These are phyloP conservation scores for Keiferia lycopersicella DNA, from an alignment of 2,888 invertebrate species.

Conservation along the genomic window DNA sequence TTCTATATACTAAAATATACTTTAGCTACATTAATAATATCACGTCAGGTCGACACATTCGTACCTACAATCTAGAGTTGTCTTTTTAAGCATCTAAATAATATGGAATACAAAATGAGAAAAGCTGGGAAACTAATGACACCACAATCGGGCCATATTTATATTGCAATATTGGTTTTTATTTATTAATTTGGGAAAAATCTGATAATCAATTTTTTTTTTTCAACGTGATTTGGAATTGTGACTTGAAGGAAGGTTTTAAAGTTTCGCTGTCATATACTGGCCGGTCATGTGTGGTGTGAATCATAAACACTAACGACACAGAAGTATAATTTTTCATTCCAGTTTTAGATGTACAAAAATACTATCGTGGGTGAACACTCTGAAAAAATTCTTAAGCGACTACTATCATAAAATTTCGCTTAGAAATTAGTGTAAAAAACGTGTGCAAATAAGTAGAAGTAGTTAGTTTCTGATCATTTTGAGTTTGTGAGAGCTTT, in stretches of 20 bases:
- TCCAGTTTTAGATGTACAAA: neutral
- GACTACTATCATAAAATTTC: neutral
- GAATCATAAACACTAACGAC: too few species aligned
- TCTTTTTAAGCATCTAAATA: slow-evolving; percentile 64
- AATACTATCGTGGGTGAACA: neutral
- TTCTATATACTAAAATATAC: slow-evolving; percentile 47
- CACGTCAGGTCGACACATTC: slow-evolving; percentile 59
- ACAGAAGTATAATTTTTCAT: neutral
- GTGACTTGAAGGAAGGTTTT: too few species aligned
- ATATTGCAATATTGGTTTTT: neutral
- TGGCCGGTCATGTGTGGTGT: too few species aligned
- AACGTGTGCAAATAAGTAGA: too few species aligned
- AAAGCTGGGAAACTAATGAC: neutral
- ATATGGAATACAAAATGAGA: slow-evolving; percentile 14
- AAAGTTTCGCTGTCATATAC: too few species aligned
- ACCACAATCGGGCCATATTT: neutral
- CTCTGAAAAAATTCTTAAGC: neutral
- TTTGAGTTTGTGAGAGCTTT: too few species aligned
- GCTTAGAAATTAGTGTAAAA: neutral
- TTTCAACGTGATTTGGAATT: too few species aligned
- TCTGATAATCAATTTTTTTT: too few species aligned
- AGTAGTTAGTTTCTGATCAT: too few species aligned
- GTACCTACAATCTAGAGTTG: slow-evolving; percentile 50
- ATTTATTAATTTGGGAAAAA: too few species aligned
- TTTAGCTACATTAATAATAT: slow-evolving; percentile 68